These are phyloP conservation scores for Rissa tridactyla DNA, from an alignment of 2,113 vertebrate genomes.

Conservation along the genomic window DNA sequence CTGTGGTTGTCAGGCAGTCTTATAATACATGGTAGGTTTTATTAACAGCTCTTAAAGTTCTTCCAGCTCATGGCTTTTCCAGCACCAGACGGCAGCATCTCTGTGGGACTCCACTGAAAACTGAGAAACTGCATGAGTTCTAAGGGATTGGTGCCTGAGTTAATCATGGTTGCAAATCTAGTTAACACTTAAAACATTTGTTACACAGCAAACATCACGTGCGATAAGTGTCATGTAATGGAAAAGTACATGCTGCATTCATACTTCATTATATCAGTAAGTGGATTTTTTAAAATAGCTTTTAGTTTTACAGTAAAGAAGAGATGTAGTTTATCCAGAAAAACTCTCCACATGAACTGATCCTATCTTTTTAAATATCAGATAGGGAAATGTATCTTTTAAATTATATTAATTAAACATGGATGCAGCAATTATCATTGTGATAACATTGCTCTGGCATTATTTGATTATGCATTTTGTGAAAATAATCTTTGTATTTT, in stretches of 20 bases:
- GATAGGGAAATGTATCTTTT: not conserved
- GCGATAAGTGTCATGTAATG: not conserved
- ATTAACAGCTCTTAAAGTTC: not conserved
- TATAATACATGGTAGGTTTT: conserved; percentile 13
- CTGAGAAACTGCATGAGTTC: not conserved
- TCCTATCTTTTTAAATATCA: conserved; percentile 8
- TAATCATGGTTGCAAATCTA: not conserved
- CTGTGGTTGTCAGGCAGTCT: conserved; percentile 14
- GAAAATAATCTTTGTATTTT: conserved; percentile 21
- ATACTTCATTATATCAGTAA: not conserved
- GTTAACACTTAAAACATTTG: not conserved
- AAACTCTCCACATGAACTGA: not conserved
- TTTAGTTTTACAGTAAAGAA: conserved; percentile 16
- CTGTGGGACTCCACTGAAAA: not conserved
- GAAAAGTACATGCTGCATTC: conserved; percentile 8
- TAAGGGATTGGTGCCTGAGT: not conserved
- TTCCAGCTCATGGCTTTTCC: not conserved
- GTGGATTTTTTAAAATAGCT: not conserved
- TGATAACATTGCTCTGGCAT: not conserved
- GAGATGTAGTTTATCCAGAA: not conserved
- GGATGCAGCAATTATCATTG: not conserved
- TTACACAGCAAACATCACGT: not conserved
- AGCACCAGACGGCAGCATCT: not conserved
- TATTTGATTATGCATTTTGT: not conserved
- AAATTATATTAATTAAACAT: not conserved